A percentile compares a stretch with the other conserved stretches of the same genome.
phyloP scores from a whole-genome alignment of 2,797 vertebrate genomes.

The Gallirallus australis region DNA sequence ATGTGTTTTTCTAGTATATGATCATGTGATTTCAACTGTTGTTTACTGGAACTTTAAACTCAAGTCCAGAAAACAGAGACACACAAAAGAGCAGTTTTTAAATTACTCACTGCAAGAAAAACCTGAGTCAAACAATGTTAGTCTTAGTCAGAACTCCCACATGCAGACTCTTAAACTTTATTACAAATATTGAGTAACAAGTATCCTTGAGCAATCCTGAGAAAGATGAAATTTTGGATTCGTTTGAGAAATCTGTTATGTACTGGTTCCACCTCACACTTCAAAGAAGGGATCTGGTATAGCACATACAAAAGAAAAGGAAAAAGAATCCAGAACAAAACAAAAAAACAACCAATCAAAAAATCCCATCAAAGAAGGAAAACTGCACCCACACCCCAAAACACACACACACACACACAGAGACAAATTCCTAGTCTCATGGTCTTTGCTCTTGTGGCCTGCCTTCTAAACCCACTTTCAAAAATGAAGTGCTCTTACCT shows the following conservation, averaged over 20 bases:
- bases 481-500: not conserved
- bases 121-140: not conserved
- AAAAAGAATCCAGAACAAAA: not conserved
- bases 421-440: not conserved
- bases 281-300: not conserved
- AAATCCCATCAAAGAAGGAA: not conserved
- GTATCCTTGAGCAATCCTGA: not conserved
- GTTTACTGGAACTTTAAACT: constrained; percentile 11
- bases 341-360: not conserved
- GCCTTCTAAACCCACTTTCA: not conserved
- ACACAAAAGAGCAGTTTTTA: not conserved
- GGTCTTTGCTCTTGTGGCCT: not conserved
- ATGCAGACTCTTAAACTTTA: not conserved
- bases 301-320: not conserved
- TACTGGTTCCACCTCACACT: not conserved
- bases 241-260: not conserved
- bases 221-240: not conserved
- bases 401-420: not conserved
- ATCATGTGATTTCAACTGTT: not conserved
- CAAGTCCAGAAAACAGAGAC: not conserved
- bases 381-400: not conserved
- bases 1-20: not conserved
- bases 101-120: not conserved
- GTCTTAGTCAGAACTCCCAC: constrained; percentile 5
- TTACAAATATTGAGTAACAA: constrained; percentile 2